phyloP scores from a whole-genome alignment of 2,113 vertebrate species.

The Anser cygnoides region DNA sequence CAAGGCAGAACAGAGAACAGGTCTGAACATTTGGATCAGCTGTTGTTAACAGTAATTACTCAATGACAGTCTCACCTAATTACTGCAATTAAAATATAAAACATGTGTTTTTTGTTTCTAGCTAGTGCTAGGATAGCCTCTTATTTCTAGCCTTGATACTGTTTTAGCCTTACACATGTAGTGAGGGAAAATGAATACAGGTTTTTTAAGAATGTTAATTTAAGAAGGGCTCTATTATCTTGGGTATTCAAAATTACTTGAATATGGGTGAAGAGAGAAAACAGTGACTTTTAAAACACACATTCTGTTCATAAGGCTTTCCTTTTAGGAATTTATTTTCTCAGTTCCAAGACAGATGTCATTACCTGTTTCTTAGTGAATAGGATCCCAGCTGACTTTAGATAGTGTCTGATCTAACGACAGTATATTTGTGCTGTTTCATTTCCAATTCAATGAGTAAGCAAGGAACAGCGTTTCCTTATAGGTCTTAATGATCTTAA shows the following conservation, averaged over 20 bases:
- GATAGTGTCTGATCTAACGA: conserved; percentile 14
- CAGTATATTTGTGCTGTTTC: neutral
- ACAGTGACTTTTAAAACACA: neutral
- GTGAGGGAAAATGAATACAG: neutral
- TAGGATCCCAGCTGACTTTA: conserved; percentile 1
- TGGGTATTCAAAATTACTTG: neutral
- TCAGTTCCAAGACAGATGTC: neutral
- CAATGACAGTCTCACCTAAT: neutral
- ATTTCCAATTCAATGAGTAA: conserved; percentile 6
- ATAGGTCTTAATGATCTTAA: neutral
- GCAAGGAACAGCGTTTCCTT: neutral
- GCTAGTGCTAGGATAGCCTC: neutral
- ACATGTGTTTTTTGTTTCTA: neutral
- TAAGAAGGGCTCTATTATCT: neutral
- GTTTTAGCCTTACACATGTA: neutral
- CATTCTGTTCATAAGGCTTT: neutral
- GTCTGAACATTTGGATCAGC: neutral
- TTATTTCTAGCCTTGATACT: neutral
- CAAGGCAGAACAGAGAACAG: neutral
- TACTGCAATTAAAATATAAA: neutral
- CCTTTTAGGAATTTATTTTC: neutral
- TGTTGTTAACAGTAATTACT: neutral
- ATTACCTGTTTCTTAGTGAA: conserved; percentile 1
- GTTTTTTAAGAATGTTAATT: neutral
- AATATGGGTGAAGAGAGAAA: neutral